Conservation (phyloP, 2,888 invertebrate genomes). For the Muschampia plurimacula region DNA sequence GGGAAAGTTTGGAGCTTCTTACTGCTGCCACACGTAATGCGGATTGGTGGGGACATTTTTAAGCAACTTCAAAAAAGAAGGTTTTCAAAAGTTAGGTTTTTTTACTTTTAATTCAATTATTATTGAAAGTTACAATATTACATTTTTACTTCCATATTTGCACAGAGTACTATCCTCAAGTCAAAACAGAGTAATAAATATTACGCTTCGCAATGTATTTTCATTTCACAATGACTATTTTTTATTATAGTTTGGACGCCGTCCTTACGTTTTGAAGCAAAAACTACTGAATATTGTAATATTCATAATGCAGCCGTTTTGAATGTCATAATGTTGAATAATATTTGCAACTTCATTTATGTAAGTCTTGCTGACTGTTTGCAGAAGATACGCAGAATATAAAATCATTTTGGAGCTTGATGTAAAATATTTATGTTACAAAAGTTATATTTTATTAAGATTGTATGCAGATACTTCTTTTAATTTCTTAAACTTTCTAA, state of each 20-base stretch:
- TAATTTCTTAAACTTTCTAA: neutral
- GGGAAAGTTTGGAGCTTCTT: too few species aligned
- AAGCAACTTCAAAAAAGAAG: too few species aligned
- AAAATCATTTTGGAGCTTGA: neutral
- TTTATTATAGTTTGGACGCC: constrained; percentile 11
- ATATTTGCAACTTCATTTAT: constrained; percentile 33
- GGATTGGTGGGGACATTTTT: too few species aligned
- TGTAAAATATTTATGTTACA: neutral
- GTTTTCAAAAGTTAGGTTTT: too few species aligned
- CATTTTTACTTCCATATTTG: neutral
- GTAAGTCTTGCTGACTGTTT: constrained; percentile 10
- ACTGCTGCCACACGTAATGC: too few species aligned
- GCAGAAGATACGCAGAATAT: neutral
- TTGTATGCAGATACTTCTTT: neutral
- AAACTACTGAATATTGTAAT: constrained; percentile 54
- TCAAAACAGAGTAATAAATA: constrained; percentile 19
- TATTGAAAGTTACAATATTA: neutral
- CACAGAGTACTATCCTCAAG: neutral
- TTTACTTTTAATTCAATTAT: too few species aligned
- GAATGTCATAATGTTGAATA: constrained; percentile 26
- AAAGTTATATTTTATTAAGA: neutral
- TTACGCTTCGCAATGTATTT: constrained; percentile 21
- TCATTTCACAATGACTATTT: constrained; percentile 25
- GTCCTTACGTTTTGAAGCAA: constrained; percentile 46
- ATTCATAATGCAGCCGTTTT: constrained; percentile 55